Evolutionary conservation across 1,140 invertebrate species (phyloP).

Genomic region (Drosophila tropicalis): DNA sequence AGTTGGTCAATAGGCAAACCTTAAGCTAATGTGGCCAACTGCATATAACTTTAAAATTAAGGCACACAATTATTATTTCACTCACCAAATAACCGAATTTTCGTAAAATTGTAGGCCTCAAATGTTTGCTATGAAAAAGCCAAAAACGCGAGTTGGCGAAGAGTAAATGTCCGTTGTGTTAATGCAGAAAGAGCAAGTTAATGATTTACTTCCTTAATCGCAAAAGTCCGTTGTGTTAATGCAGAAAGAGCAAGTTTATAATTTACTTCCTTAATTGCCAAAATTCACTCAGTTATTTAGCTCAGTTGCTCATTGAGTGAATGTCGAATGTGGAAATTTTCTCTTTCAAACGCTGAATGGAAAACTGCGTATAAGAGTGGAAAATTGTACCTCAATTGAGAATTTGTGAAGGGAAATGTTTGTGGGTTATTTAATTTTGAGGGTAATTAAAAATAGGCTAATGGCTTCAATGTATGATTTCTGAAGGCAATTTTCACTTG

Average conservation of each 20-base stretch:
- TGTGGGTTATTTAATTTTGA: conserved; percentile 16
- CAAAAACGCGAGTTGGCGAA: conserved; percentile 23
- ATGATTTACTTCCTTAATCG: not conserved
- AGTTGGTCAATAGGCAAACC: not conserved
- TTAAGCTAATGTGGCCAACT: not conserved
- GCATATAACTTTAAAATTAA: not conserved
- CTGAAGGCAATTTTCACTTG: conserved; percentile 44
- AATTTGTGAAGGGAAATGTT: conserved; percentile 4
- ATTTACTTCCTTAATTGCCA: no score
- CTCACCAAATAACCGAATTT: conserved; percentile 55
- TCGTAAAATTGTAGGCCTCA: conserved; percentile 60
- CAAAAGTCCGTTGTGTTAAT: no score
- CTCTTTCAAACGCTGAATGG: no score
- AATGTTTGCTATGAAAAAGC: conserved; percentile 29
- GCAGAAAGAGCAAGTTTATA: no score
- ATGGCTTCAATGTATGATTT: conserved; percentile 29
- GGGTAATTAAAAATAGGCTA: conserved; percentile 39
- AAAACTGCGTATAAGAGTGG: no score
- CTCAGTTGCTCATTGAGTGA: no score
- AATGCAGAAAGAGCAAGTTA: not conserved
- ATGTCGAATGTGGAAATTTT: no score
- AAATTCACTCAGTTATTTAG: no score
- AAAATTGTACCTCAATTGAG: not conserved
- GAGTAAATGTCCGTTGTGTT: conserved; percentile 50
- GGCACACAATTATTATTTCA: conserved; percentile 13